Conservation (phyloP, 2,888 invertebrate genomes). For the Conus canariensis region DNA sequence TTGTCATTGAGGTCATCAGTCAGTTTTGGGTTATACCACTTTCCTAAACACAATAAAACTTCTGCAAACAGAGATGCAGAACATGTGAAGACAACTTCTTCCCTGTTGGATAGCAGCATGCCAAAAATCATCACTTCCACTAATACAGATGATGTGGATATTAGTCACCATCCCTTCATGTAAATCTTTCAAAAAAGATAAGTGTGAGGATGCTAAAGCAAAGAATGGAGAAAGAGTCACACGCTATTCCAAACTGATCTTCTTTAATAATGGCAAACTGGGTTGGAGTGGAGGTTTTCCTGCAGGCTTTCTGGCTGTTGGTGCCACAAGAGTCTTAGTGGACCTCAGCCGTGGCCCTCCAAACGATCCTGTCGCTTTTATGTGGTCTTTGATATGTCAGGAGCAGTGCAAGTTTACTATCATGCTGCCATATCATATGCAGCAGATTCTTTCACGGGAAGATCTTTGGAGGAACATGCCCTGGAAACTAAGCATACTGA, state of each 20-base stretch:
- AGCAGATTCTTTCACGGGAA: constrained; percentile 32
- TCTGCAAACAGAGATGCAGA: neutral
- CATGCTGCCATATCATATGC: constrained; percentile 42
- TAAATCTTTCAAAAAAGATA: too few relatives aligned
- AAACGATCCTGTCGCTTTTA: neutral
- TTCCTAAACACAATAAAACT: too few relatives aligned
- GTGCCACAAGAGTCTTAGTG: constrained; percentile 45
- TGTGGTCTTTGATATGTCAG: constrained; percentile 38
- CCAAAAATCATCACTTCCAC: neutral
- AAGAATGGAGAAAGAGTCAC: neutral
- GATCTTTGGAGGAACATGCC: constrained; percentile 20
- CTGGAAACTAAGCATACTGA: constrained; percentile 36
- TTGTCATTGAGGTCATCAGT: neutral
- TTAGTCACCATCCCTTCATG: too few relatives aligned
- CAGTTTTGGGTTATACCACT: neutral
- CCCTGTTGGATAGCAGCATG: neutral
- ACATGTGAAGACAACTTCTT: neutral
- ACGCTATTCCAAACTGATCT: constrained; percentile 13
- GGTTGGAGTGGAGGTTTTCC: constrained; percentile 53
- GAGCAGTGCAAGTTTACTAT: constrained; percentile 43
- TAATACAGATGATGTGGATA: neutral
- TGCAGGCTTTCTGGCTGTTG: constrained; percentile 44
- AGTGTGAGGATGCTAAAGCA: neutral
- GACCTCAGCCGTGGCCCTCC: constrained; percentile 42
- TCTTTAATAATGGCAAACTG: constrained; percentile 21